Evolutionary conservation across 1,140 invertebrate species (phyloP).

Genomic region (Druon quercuslanigerum): DNA sequence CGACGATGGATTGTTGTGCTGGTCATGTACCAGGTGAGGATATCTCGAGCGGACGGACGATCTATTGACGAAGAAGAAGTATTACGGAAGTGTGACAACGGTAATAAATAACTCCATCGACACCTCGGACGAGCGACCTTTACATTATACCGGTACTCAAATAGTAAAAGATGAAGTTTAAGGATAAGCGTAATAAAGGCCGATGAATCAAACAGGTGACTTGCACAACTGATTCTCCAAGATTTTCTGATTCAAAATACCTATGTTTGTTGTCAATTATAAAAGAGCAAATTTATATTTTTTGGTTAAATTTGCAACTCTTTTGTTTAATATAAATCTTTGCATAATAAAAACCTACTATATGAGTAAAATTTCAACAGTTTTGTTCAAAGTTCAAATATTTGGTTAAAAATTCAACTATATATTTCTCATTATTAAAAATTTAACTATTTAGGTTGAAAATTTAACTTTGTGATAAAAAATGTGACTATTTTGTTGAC

Average conservation of each 20-base stretch:
- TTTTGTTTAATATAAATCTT: too few relatives aligned
- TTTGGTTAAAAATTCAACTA: too few relatives aligned
- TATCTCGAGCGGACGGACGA: conserved; percentile 37
- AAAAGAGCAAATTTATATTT: too few relatives aligned
- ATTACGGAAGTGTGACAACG: conserved; percentile 71
- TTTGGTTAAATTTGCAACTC: too few relatives aligned
- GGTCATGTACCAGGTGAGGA: conserved; percentile 28
- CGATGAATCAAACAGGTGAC: not conserved
- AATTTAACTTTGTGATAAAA: too few relatives aligned
- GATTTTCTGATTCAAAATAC: not conserved
- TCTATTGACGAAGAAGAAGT: conserved; percentile 60
- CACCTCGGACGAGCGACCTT: conserved; percentile 50
- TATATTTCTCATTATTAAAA: too few relatives aligned
- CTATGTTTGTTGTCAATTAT: not conserved
- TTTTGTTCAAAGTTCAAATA: too few relatives aligned
- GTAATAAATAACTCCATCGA: conserved; percentile 69
- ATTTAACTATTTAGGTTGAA: too few relatives aligned
- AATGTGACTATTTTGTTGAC: too few relatives aligned
- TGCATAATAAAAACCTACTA: too few relatives aligned
- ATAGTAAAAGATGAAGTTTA: conserved; percentile 9
- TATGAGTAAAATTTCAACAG: too few relatives aligned
- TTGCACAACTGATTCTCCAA: too few relatives aligned
- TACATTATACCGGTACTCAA: conserved; percentile 52
- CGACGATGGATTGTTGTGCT: not conserved
- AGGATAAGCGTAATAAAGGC: not conserved